phyloP scores from a whole-genome alignment of 2,797 vertebrate genomes.

The Pelodytes ibericus region DNA sequence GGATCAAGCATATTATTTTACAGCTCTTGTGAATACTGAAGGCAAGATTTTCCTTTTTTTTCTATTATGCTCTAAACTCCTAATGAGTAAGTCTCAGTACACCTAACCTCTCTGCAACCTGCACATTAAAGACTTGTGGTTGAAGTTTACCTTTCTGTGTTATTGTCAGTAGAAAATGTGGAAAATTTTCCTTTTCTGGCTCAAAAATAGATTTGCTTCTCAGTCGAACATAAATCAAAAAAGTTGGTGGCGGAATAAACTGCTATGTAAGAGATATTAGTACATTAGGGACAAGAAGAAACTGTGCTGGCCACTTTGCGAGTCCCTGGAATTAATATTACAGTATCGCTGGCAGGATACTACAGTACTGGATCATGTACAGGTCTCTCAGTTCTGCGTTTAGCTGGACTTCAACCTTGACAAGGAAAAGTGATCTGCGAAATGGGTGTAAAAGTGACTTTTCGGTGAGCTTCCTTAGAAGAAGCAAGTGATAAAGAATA shows the following conservation, averaged over 20 bases:
- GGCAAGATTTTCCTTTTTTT: background rate
- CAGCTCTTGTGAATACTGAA: background rate
- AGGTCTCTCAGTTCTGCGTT: too few species aligned
- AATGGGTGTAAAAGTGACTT: too few species aligned
- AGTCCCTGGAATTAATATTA: too few species aligned
- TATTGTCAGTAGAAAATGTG: constrained; percentile 8
- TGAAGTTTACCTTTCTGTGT: constrained; percentile 1
- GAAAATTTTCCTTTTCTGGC: background rate
- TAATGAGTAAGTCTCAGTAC: background rate
- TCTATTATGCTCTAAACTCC: background rate
- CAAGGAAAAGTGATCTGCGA: too few species aligned
- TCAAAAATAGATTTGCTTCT: background rate
- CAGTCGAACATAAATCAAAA: background rate
- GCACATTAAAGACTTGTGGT: background rate
- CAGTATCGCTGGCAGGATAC: too few species aligned
- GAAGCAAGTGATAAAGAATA: too few species aligned
- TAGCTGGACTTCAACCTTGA: too few species aligned
- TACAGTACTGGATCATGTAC: too few species aligned
- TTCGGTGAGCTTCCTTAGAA: too few species aligned
- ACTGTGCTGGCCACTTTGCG: too few species aligned
- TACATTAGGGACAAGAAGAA: background rate
- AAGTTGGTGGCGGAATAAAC: background rate
- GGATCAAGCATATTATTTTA: background rate
- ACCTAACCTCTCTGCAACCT: background rate
- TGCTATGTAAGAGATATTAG: background rate